phyloP scores from a whole-genome alignment of 2,888 invertebrate genomes.

The Sminthurinus aureus region DNA sequence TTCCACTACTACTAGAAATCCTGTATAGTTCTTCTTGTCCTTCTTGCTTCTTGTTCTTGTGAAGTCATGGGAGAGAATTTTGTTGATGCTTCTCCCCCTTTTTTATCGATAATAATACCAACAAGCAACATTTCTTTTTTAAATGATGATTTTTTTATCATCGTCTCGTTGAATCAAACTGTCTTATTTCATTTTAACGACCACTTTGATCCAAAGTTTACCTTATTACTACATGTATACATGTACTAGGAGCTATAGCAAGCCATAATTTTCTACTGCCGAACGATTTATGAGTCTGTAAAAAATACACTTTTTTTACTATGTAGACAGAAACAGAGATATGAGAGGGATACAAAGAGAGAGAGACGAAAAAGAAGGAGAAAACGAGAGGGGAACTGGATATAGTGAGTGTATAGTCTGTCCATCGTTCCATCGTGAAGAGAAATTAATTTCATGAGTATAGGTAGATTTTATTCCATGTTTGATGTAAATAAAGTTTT shows the following conservation, averaged over 20 bases:
- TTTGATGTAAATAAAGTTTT: not conserved
- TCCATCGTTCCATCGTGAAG: not conserved
- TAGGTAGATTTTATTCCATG: not conserved
- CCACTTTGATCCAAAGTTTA: not conserved
- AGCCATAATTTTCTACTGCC: conserved; percentile 7
- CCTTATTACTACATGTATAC: not conserved
- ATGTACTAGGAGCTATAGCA: not conserved
- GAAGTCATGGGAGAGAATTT: no score
- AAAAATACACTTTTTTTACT: not conserved
- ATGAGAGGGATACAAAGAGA: not conserved
- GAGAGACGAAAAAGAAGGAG: not conserved
- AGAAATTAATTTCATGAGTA: conserved; percentile 1
- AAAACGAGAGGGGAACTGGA: conserved; percentile 3
- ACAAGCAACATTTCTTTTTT: not conserved
- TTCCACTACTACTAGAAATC: no score
- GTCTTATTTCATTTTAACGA: conserved; percentile 5
- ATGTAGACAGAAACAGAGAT: not conserved
- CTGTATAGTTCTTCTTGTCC: no score
- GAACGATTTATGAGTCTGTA: conserved; percentile 11
- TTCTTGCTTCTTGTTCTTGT: no score
- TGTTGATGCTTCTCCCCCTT: no score
- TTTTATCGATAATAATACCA: no score
- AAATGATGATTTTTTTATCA: not conserved
- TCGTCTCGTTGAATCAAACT: not conserved
- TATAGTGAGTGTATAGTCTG: not conserved